phyloP scores from a whole-genome alignment of 2,888 invertebrate species.

The Microplitis deprimator region DNA sequence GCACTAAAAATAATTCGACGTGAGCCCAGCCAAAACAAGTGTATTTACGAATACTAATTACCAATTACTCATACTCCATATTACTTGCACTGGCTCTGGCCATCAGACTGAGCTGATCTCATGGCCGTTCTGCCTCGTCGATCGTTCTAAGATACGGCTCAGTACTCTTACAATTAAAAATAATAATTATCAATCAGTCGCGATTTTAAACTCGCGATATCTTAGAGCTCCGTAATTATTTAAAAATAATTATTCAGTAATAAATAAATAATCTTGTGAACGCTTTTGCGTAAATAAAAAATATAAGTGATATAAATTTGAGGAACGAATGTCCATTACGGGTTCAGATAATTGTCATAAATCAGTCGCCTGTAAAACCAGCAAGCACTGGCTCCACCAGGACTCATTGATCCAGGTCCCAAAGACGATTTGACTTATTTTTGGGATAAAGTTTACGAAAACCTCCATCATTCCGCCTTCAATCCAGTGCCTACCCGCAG shows the following conservation, averaged over 20 bases:
- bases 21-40: not conserved
- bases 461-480: conserved; percentile 87
- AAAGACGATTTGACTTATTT: conserved; percentile 67
- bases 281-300: conserved; percentile 14
- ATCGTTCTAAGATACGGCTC: conserved; percentile 24
- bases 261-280: not conserved
- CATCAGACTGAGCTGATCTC: conserved; percentile 17
- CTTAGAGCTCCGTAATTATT: too few species aligned
- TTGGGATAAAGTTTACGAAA: conserved; percentile 72
- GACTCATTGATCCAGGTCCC: conserved; percentile 51
- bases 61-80: not conserved
- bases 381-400: conserved; percentile 57
- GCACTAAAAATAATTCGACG: not conserved
- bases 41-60: conserved; percentile 25
- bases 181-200: not conserved
- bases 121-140: conserved; percentile 31
- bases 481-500: conserved; percentile 85
- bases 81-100: not conserved
- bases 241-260: not conserved
- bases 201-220: too few species aligned
- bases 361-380: conserved; percentile 57
- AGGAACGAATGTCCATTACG: conserved; percentile 64
- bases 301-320: conserved; percentile 39
- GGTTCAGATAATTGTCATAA: conserved; percentile 49
- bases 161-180: not conserved